Evolutionary conservation across 92 coral and sea anemone genomes (phyloP), one percentile per base, ranked within the genome.

Genomic region (Ricordea florida): DNA sequence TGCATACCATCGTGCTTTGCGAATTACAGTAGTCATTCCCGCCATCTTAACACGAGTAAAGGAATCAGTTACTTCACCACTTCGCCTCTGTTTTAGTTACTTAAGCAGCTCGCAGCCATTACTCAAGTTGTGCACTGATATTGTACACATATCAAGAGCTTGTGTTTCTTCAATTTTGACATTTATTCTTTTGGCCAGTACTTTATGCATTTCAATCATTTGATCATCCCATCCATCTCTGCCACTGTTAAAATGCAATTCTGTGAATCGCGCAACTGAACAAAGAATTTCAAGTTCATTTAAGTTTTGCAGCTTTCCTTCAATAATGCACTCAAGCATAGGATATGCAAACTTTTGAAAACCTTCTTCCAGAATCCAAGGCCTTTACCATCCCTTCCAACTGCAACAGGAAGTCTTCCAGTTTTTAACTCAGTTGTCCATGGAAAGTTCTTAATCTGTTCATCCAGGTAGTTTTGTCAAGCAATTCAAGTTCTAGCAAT

Each of bases 111-210:
- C n/a, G n/a, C n/a, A n/a, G n/a, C n/a, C n/a, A n/a, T n/a, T n/a
- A n/a, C n/a, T 37, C 44, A 81, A 21, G 25, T 81, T 81, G 68
- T 81, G 87, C 50, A 81, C 57, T 3, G 76, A 81, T 68, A 69
- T 81, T 21, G 81, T 60, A 40, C 87, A 81, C 87, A 81, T 81
- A 2, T 81, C 64, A 30, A 81, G 47, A 22, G 80, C 87, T 61
- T 81, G 87, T 13, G 42, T 53, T 26, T 81, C 87, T 30, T 79
- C 71, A 26, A 71, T 56, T 63, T 43, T 60, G 2, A 83, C 42
- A 26, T 59, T 83, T 11, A 83, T 28, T 30, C 51, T 18, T 57
- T 62, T 36, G 5, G 83, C 13, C 35, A 76, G 57, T 21, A 48
- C 57, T 66, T 47, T 66, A 24, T 76, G 74, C 26, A 50, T n/a